phyloP scores from a whole-genome alignment of 2,888 invertebrate species.

The Bedellia somnulentella region DNA sequence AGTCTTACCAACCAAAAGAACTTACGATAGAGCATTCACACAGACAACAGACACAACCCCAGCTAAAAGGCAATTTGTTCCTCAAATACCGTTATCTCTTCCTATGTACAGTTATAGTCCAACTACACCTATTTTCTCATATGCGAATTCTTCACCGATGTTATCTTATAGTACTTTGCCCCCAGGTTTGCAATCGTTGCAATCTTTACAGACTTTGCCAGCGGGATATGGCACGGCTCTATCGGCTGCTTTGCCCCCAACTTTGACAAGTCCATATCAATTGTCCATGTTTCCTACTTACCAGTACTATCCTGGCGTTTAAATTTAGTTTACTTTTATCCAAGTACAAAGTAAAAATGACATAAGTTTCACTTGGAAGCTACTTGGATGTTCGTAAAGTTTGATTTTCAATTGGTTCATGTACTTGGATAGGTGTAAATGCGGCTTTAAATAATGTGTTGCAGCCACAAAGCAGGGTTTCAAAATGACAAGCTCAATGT shows the following conservation, averaged over 20 bases:
- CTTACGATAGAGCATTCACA: constrained; percentile 73
- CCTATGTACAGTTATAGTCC: constrained; percentile 59
- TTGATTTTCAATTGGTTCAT: too few relatives aligned
- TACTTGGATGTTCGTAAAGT: too few relatives aligned
- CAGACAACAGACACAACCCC: constrained; percentile 40
- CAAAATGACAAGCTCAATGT: too few relatives aligned
- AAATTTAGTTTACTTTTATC: constrained; percentile 22
- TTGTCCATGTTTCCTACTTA: constrained; percentile 22
- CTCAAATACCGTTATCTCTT: constrained; percentile 28
- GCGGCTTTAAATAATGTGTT: too few relatives aligned
- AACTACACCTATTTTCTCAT: constrained; percentile 40
- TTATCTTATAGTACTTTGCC: constrained; percentile 32
- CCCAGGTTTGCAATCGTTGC: constrained; percentile 24
- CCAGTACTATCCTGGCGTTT: constrained; percentile 44
- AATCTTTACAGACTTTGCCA: constrained; percentile 28
- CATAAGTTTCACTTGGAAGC: too few relatives aligned
- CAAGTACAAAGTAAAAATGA: too few relatives aligned
- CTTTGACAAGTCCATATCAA: constrained; percentile 28
- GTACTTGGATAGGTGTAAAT: too few relatives aligned
- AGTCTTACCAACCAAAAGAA: constrained; percentile 59
- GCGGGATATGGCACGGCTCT: constrained; percentile 34
- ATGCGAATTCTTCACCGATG: constrained; percentile 36
- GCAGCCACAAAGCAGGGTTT: too few relatives aligned
- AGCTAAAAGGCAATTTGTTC: constrained; percentile 47
- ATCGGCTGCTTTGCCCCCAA: constrained; percentile 26